Base-by-base conservation (phyloP, 2,888 invertebrate genomes). In the Mimas tiliae region DNA sequence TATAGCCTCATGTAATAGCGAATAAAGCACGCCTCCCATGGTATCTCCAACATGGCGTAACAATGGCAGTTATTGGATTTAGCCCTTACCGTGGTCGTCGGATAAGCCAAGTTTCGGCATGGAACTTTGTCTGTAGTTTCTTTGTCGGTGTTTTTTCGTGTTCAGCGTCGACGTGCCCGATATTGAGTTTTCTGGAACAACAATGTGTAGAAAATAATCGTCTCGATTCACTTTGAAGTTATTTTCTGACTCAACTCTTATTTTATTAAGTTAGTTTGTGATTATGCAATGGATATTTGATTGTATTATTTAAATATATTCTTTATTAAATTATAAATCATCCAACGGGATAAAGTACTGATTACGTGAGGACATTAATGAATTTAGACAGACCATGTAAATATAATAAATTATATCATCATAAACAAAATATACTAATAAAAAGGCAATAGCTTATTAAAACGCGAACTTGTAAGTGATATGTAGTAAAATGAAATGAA, bases 41-140 rank as follows among this genome's bases (percentile, higher is more conserved):
- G 65, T 19, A 58, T 66, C 50, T 65, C 62, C 52, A 52, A 42
- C 53, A 65, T 68, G 64, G 52, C 62, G 67, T 66, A 70, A 67
- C 68, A 67, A 65, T 53, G 42, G 65, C 50, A 62, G 69, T 67
- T 68, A 68, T 72, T 70, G 64, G 68, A 71, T 71, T 66, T 66
- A 63, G 65, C 67, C 63, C 88, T 86, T 83, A 93, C 93, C 93
- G 70, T 91, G 93, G 74, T 93, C 93, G 70, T 93, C 92, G 72
- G 89, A 90, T 75, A 87, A 79, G 72, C 91, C 91, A 77, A 93
- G 83, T 85, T 94, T 94, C n/a, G 94, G 94, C 89, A 94, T 89
- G 14, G 94, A 94, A 69, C 93, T 94, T 77, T 94, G 94, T 69
- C 94, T 87, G 75, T 90, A 93, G 77, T 91, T 93, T 69, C 93